Conservation (phyloP, 2,113 vertebrate species). For the Leptobrachium leishanense region DNA sequence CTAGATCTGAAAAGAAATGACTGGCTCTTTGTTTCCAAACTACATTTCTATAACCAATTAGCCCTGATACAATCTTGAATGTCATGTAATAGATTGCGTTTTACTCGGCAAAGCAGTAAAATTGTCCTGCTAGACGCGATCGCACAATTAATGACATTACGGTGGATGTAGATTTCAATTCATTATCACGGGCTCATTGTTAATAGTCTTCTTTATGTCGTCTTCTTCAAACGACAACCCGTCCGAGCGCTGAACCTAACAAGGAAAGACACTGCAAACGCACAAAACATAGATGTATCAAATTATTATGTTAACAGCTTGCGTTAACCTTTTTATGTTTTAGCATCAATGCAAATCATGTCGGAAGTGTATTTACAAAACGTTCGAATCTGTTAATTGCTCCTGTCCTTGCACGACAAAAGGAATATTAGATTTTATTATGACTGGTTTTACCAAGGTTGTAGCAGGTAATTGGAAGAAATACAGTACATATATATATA, state of each 20-base stretch:
- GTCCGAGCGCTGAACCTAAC: neutral
- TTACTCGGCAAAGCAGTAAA: conserved; percentile 54
- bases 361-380: neutral
- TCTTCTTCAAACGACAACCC: neutral
- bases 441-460: too few species aligned
- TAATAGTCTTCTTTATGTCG: conserved; percentile 33
- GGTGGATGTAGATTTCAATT: conserved; percentile 56
- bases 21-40: conserved; percentile 33
- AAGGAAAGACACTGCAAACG: neutral
- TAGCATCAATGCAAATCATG: neutral
- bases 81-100: conserved; percentile 47
- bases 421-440: too few species aligned
- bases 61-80: conserved; percentile 55
- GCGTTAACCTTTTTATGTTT: conserved; percentile 4
- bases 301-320: neutral
- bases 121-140: conserved; percentile 52
- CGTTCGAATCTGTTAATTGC: too few species aligned
- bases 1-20: conserved; percentile 7
- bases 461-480: too few species aligned
- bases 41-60: conserved; percentile 54
- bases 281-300: neutral
- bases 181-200: conserved; percentile 36
- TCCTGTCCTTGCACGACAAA: too few species aligned
- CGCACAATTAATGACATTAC: conserved; percentile 55
- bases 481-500: too few species aligned